These are phyloP conservation scores for Tanytarsus gracilentus DNA, from an alignment of 2,888 invertebrate species.

Conservation along the genomic window DNA sequence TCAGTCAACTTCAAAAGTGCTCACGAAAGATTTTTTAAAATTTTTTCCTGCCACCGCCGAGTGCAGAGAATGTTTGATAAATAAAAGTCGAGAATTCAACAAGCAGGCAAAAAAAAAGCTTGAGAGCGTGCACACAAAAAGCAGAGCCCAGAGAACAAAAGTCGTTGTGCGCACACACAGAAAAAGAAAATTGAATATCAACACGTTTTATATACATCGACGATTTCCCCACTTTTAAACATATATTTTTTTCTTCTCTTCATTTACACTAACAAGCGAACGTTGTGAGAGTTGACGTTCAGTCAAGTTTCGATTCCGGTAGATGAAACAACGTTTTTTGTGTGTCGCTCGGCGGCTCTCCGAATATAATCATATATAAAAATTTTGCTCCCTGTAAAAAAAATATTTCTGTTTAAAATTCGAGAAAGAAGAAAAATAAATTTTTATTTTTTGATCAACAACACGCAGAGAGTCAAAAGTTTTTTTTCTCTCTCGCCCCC, in stretches of 20 bases:
- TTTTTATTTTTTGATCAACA: too few relatives aligned
- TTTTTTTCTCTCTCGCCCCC: slow-evolving; percentile 4
- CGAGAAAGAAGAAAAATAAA: too few relatives aligned
- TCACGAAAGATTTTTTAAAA: neutral
- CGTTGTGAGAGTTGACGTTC: neutral
- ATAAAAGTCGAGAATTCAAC: slow-evolving; percentile 28
- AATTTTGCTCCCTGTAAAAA: too few relatives aligned
- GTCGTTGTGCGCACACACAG: slow-evolving; percentile 20
- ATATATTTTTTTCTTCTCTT: slow-evolving; percentile 1
- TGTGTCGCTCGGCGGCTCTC: neutral
- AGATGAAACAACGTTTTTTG: slow-evolving; percentile 1
- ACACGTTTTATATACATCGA: slow-evolving; percentile 19
- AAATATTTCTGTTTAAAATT: too few relatives aligned
- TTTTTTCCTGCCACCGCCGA: neutral
- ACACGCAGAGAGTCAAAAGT: too few relatives aligned
- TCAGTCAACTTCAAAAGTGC: neutral
- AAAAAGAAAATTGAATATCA: slow-evolving; percentile 10
- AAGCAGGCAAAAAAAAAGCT: slow-evolving; percentile 8
- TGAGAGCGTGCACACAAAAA: neutral
- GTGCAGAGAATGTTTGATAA: slow-evolving; percentile 16
- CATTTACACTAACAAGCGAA: neutral
- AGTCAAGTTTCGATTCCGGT: slow-evolving; percentile 27
- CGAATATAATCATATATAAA: too few relatives aligned
- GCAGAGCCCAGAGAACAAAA: neutral
- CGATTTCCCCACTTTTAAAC: slow-evolving; percentile 18